phyloP scores from a whole-genome alignment of 2,797 vertebrate species.

The Urocyon cinereoargenteus region DNA sequence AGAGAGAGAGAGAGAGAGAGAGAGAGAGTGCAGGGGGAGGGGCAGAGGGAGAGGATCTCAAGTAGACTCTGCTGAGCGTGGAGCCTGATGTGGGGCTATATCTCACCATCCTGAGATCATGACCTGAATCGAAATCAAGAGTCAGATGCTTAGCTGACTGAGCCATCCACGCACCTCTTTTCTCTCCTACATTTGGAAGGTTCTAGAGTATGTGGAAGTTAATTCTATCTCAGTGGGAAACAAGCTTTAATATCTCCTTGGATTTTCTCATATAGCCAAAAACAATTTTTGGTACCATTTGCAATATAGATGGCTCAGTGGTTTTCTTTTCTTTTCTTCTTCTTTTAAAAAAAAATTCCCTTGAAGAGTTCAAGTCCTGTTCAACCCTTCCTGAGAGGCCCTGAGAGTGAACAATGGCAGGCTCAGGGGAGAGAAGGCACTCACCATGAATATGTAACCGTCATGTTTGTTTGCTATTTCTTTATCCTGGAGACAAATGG shows the following conservation, averaged over 20 bases:
- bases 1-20: background rate
- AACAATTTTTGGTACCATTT: background rate
- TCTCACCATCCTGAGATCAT: background rate
- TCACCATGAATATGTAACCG: background rate
- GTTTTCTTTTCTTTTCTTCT: background rate
- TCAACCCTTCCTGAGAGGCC: background rate
- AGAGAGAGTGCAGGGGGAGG: background rate
- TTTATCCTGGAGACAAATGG: background rate
- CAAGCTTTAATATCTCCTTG: background rate
- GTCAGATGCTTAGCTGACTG: background rate
- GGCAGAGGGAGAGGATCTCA: background rate
- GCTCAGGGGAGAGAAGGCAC: background rate
- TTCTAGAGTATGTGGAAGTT: background rate
- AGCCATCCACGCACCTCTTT: background rate
- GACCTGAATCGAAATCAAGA: background rate
- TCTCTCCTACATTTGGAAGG: background rate
- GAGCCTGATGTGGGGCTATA: background rate
- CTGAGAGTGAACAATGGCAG: background rate
- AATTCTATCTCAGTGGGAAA: background rate
- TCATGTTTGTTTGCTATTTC: background rate
- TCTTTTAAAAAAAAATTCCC: background rate
- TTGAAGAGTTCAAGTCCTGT: background rate
- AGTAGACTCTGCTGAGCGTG: background rate
- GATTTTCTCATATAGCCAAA: slow-evolving; percentile 21
- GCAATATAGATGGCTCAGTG: background rate